phyloP scores from a whole-genome alignment of 2,797 vertebrate genomes.

The Lagorchestes hirsutus region DNA sequence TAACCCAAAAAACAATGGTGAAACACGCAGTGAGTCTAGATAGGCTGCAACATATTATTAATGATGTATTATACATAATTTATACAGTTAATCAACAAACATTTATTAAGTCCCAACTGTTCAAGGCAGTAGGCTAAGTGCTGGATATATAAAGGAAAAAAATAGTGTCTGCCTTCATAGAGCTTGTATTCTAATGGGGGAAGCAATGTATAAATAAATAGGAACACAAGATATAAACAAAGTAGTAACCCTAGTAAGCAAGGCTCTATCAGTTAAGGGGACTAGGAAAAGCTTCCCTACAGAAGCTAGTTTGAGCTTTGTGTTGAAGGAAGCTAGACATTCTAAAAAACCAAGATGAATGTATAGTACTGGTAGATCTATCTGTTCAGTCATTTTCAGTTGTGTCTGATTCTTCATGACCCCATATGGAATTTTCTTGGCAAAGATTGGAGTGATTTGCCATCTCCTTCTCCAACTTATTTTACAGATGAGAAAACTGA shows the following conservation, averaged over 20 bases:
- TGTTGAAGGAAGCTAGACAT: neutral
- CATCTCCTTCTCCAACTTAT: neutral
- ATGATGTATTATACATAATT: neutral
- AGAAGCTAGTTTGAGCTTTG: neutral
- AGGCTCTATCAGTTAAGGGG: neutral
- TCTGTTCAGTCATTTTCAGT: neutral
- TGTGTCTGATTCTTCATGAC: neutral
- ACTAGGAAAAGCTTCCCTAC: neutral
- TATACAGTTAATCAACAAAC: neutral
- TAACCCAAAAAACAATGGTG: neutral
- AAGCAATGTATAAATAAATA: neutral
- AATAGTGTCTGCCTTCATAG: neutral
- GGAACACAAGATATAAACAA: neutral
- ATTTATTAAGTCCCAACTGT: neutral
- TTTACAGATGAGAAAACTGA: neutral
- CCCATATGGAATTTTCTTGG: neutral
- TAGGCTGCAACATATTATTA: neutral
- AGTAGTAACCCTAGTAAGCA: neutral
- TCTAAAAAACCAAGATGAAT: neutral
- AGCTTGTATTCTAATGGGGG: neutral
- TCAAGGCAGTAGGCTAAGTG: neutral
- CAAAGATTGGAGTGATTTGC: neutral
- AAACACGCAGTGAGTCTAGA: neutral
- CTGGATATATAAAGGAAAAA: neutral
- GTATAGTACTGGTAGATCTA: neutral